These are phyloP conservation scores for Araneus ventricosus DNA, from an alignment of 1,140 invertebrate genomes.

Conservation along the genomic window DNA sequence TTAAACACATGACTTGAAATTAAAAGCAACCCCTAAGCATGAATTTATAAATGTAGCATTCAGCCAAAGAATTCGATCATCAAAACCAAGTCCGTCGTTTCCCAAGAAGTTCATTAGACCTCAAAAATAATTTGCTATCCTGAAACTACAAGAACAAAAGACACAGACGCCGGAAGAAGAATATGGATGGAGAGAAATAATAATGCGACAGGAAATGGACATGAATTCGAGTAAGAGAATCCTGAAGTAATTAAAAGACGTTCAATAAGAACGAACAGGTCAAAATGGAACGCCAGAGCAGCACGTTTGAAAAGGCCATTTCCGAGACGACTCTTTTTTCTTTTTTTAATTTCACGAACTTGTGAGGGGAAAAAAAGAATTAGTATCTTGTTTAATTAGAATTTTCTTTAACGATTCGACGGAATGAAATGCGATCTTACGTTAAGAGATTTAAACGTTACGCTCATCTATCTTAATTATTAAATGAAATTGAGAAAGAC, in stretches of 20 bases:
- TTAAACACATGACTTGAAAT: too few species aligned
- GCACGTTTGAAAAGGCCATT: not conserved
- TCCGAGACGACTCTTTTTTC: not conserved
- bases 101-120: not conserved
- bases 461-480: not conserved
- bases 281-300: not conserved
- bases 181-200: not conserved
- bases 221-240: not conserved
- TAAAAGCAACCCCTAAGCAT: too few species aligned
- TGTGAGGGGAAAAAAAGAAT: not conserved
- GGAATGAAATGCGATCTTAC: not conserved
- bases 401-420: not conserved
- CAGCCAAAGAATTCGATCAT: not conserved
- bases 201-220: not conserved
- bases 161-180: not conserved
- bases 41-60: too few species aligned
- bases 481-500: not conserved
- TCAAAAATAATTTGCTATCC: not conserved
- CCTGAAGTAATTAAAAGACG: conserved; percentile 16
- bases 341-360: not conserved
- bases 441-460: not conserved
- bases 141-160: not conserved
- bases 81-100: not conserved
- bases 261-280: conserved; percentile 7
- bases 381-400: not conserved